phyloP scores from a whole-genome alignment of 2,888 invertebrate species.

The Steromphala cineraria region DNA sequence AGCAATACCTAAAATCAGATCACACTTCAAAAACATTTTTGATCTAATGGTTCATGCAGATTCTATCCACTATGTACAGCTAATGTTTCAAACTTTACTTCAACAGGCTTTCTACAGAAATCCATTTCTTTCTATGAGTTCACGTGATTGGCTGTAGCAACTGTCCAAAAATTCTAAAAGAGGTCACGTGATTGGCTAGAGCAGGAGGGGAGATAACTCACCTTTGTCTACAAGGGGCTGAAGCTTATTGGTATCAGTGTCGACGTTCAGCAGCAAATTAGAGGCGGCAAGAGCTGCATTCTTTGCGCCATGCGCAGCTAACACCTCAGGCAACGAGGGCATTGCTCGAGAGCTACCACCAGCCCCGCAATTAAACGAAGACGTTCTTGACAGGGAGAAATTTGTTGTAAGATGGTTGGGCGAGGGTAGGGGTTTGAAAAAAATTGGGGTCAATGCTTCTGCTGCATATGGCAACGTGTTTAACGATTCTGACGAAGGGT shows the following conservation, averaged over 20 bases:
- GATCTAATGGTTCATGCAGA: background rate
- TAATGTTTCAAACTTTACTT: background rate
- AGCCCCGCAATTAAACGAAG: conserved; percentile 54
- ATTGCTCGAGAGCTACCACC: conserved; percentile 54
- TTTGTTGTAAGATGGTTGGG: conserved; percentile 63
- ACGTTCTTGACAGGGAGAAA: conserved; percentile 43
- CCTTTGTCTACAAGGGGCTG: conserved; percentile 62
- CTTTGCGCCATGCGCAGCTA: conserved; percentile 90
- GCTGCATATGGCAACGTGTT: conserved; percentile 61
- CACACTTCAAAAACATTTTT: too few relatives aligned
- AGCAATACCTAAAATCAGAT: too few relatives aligned
- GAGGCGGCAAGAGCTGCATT: conserved; percentile 85
- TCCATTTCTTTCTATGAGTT: background rate
- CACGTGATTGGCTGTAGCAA: background rate
- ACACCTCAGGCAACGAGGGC: conserved; percentile 76
- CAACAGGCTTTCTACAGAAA: background rate
- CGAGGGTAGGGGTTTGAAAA: conserved; percentile 63
- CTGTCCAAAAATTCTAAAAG: too few relatives aligned
- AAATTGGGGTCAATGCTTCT: conserved; percentile 59
- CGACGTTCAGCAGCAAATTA: conserved; percentile 50
- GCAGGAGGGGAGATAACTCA: conserved; percentile 45
- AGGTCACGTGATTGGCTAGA: background rate
- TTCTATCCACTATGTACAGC: background rate
- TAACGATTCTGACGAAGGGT: conserved; percentile 65
- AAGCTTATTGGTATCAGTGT: conserved; percentile 55